Percentiles rank a stretch among this genome's conserved stretches.
These are phyloP conservation scores for Malurus elegans DNA, from an alignment of 2,113 vertebrate genomes.

Conservation along the genomic window DNA sequence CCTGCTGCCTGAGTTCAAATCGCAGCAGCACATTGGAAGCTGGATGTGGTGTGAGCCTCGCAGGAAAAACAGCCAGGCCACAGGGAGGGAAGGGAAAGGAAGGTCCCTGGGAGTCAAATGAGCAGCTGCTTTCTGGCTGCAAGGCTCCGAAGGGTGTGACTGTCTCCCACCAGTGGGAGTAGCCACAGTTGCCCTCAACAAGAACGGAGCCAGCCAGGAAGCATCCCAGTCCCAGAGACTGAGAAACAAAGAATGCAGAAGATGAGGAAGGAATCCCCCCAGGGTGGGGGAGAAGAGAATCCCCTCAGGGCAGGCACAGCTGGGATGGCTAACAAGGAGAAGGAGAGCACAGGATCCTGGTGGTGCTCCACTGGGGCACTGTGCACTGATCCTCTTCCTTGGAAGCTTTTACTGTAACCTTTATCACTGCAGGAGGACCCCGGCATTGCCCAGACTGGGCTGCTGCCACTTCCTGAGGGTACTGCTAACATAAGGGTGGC, in stretches of 20 bases:
- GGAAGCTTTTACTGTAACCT: neutral
- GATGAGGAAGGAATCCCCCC: neutral
- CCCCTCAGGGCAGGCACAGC: no score
- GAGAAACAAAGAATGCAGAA: neutral
- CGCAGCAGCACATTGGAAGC: neutral
- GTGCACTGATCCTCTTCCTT: neutral
- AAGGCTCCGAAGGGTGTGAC: neutral
- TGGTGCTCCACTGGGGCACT: neutral
- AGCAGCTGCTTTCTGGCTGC: neutral
- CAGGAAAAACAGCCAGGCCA: neutral
- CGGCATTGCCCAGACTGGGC: neutral
- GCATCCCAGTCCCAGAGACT: neutral
- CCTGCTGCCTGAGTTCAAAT: conserved; percentile 7
- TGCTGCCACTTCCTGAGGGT: neutral
- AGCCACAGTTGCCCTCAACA: neutral
- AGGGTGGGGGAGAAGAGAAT: neutral
- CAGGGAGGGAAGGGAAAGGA: neutral
- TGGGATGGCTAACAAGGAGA: neutral
- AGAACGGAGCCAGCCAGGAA: neutral
- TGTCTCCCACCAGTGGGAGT: neutral
- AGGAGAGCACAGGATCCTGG: neutral
- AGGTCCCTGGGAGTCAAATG: neutral
- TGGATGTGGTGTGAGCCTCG: neutral
- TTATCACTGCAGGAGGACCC: neutral
- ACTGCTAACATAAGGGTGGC: neutral